Evolutionary conservation across 1,140 invertebrate species (phyloP).

Genomic region (Polypedilum pembai): DNA sequence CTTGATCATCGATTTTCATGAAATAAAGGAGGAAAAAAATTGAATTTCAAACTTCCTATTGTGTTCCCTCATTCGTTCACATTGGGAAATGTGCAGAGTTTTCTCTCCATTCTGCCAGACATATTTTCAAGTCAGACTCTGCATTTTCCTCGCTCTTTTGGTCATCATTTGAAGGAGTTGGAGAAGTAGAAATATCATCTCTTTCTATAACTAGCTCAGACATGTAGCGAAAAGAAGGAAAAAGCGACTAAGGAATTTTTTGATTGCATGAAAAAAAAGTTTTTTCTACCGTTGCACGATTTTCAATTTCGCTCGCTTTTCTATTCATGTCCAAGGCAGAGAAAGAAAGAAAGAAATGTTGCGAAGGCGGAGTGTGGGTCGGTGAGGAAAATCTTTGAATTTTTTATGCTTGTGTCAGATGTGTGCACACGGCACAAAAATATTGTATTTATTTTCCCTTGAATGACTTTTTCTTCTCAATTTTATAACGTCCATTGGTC

Average conservation of each 20-base stretch:
- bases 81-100: background rate
- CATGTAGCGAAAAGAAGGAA: background rate
- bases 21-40: background rate
- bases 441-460: background rate
- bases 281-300: too few species aligned
- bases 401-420: constrained; percentile 13
- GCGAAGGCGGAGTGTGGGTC: too few species aligned
- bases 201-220: background rate
- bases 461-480: background rate
- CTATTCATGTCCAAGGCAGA: background rate
- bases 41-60: background rate
- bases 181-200: background rate
- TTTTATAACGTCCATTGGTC: background rate
- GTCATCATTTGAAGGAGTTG: background rate
- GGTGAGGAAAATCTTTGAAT: background rate
- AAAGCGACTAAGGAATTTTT: background rate
- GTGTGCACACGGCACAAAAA: background rate
- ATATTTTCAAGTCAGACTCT: background rate
- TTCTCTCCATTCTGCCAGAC: background rate
- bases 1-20: background rate
- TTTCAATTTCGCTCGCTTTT: too few species aligned
- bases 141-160: background rate
- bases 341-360: background rate
- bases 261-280: too few species aligned
- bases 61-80: background rate